Evolutionary conservation across 2,797 vertebrate species (phyloP).

Genomic region (Sebastes miniatus): DNA sequence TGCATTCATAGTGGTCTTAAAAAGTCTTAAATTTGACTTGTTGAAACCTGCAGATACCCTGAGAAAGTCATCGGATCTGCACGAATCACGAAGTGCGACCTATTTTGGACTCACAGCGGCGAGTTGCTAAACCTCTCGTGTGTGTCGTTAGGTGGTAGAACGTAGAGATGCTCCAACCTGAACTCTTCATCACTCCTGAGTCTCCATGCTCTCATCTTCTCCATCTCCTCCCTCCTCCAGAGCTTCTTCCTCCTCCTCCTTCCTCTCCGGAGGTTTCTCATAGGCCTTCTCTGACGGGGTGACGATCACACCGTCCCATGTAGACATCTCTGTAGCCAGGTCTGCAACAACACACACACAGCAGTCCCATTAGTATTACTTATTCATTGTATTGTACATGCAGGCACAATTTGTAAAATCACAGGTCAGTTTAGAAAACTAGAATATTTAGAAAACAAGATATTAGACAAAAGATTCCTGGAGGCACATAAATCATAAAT

Average conservation of each 20-base stretch:
- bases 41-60: too few relatives aligned
- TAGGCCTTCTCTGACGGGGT: constrained; percentile 97
- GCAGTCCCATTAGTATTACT: background rate
- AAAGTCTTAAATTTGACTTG: too few relatives aligned
- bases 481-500: background rate
- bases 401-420: background rate
- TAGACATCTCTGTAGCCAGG: constrained; percentile 93
- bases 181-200: constrained; percentile 86
- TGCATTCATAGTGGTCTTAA: too few relatives aligned
- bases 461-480: background rate
- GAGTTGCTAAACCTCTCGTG: background rate
- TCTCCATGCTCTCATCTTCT: constrained; percentile 97
- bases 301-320: constrained; percentile 97
- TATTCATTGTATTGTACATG: background rate
- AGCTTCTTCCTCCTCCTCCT: constrained; percentile 94
- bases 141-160: background rate
- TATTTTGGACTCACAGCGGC: background rate
- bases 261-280: constrained; percentile 95
- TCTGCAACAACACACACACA: constrained; percentile 72
- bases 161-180: constrained; percentile 3
- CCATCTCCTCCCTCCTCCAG: constrained; percentile 90
- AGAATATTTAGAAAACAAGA: too few relatives aligned
- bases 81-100: background rate
- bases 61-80: background rate
- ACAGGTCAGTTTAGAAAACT: background rate